Base-by-base conservation (phyloP, 1,140 invertebrate species). In the Drosophila micromelanica region DNA sequence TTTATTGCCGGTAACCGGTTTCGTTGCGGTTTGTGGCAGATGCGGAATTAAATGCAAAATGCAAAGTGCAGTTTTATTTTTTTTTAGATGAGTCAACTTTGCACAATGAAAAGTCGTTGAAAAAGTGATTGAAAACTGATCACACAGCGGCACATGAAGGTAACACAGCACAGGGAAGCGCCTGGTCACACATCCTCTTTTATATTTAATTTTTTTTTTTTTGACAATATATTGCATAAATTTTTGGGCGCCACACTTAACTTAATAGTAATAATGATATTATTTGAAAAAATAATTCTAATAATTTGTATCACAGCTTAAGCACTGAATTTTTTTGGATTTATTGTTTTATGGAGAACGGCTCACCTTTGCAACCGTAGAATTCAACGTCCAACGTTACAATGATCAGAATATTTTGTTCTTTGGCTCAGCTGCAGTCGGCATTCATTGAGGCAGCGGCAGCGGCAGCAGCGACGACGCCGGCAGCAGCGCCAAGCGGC, bases 381-480 rank as follows among this genome's bases (percentile, higher is more conserved):
- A 90, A 92, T 91, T 90, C 91, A 91, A 91, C 91, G 90, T 91
- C 80, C 89, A 92, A 92, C 91, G 91, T 73, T 87, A 92, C 89
- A 92, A 92, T 92, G 90, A 92, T 92, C 85, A 76, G 73, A 91
- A 91, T 80, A 76, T 78, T 76, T 67, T 85, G 75, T 91, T 86
- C 90, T 90, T 90, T 76, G 65, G 49, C 67, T 78, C 63, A 90
- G 61, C 64, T 85, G 82, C 80, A 85, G 78, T 81, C 68, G 73
- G 38, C 40, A 54, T 63, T 17, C 45, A 37, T 51, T 42, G 40
- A 17, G 17, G 62, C 61, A 23, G 49, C 78, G 43, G 46, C 62
- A 17, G 27, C 60, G 20, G 27, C 65, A 56, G 20, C 17, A 17
- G 17, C 20, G 20, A 23, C 45, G 51, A 45, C 37, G 63, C 43